Conservation (phyloP, 2,797 vertebrate genomes). For the Sebastes paucispinis region DNA sequence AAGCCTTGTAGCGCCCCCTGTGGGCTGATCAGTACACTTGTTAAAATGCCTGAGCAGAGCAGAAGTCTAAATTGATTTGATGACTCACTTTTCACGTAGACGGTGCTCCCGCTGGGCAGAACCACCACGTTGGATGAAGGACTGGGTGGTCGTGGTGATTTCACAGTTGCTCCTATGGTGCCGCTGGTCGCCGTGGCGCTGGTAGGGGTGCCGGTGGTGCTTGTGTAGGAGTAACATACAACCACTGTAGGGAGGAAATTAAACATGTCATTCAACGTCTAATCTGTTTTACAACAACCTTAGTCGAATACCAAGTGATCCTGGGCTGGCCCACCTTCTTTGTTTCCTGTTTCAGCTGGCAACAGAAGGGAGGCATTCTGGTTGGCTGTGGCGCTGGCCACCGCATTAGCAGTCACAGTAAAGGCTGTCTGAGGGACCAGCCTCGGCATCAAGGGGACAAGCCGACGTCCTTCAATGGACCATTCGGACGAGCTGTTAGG, state of each 20-base stretch:
- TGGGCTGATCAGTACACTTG: neutral
- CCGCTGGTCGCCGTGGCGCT: slow-evolving; percentile 88
- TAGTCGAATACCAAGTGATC: fast-evolving
- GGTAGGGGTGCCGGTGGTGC: slow-evolving; percentile 93
- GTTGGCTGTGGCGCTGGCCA: slow-evolving; percentile 92
- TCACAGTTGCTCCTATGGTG: slow-evolving; percentile 87
- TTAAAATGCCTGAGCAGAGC: neutral
- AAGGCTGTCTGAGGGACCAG: slow-evolving; percentile 98
- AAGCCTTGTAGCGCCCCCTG: neutral
- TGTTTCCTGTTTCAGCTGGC: slow-evolving; percentile 95
- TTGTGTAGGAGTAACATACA: slow-evolving; percentile 98
- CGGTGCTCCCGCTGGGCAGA: slow-evolving; percentile 96
- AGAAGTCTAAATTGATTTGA: neutral
- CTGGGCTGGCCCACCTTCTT: slow-evolving; percentile 87
- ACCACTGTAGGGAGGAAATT: slow-evolving; percentile 85
- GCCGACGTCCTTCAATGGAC: slow-evolving; percentile 96
- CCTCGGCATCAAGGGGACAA: slow-evolving; percentile 96
- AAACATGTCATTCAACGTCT: slow-evolving; percentile 1
- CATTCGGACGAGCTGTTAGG: slow-evolving; percentile 98
- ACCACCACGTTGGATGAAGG: slow-evolving; percentile 97
- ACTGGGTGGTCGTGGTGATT: slow-evolving; percentile 93
- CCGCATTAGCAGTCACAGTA: slow-evolving; percentile 93
- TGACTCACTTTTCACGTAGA: slow-evolving; percentile 96
- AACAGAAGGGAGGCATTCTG: slow-evolving; percentile 92
- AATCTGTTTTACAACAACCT: neutral